Evolutionary conservation across 2,888 invertebrate species (phyloP).

Genomic region (Heliconius hortense): DNA sequence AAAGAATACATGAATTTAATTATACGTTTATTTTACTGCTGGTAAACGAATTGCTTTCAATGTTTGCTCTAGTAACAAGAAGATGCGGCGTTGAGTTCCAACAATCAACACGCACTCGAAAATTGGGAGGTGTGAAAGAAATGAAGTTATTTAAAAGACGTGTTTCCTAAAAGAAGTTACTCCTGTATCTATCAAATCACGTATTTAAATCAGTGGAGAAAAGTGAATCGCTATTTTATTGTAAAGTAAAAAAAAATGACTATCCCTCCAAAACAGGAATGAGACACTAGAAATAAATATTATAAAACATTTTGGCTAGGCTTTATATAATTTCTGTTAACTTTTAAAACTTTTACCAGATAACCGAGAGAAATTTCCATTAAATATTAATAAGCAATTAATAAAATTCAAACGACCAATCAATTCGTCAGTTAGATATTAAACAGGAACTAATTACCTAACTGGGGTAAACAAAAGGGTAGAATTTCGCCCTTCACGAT

Average conservation of each 20-base stretch:
- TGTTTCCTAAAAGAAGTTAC: too few relatives aligned
- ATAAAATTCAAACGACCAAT: slow-evolving; percentile 47
- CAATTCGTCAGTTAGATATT: slow-evolving; percentile 46
- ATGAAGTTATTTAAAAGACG: too few relatives aligned
- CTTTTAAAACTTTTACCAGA: neutral
- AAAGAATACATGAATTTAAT: slow-evolving; percentile 1
- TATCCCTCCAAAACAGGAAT: too few relatives aligned
- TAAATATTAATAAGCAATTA: slow-evolving; percentile 37
- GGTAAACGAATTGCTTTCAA: too few relatives aligned
- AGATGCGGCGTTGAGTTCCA: neutral
- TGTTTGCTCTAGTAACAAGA: neutral
- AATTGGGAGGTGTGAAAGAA: too few relatives aligned
- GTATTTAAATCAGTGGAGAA: too few relatives aligned
- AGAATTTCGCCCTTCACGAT: slow-evolving; percentile 57
- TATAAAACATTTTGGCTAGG: too few relatives aligned
- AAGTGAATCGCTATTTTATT: too few relatives aligned
- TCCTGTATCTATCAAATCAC: too few relatives aligned
- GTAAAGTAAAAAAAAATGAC: too few relatives aligned
- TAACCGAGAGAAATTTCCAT: neutral
- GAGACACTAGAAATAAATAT: too few relatives aligned
- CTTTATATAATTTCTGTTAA: neutral
- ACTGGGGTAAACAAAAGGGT: slow-evolving; percentile 57
- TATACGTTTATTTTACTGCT: slow-evolving; percentile 7
- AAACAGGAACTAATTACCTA: slow-evolving; percentile 49
- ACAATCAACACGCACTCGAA: too few relatives aligned